Evolutionary conservation across 2,888 invertebrate species (phyloP), one percentile per base, ranked within the genome.

Genomic region (Dynastes maya): DNA sequence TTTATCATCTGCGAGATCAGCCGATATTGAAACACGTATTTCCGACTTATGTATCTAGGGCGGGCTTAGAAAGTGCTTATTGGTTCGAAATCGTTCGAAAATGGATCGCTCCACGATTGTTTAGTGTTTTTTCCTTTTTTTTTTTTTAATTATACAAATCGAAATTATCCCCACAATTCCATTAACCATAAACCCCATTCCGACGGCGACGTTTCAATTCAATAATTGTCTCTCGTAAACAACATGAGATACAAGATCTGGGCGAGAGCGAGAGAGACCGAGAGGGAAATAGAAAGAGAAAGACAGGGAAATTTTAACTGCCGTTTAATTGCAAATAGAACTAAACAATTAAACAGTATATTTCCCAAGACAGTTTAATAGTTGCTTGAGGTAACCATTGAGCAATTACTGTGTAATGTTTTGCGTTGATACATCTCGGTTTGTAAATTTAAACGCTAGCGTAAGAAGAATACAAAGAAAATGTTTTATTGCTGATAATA

Each of bases 281-380:
- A 45, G 11, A 45, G 45, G 11, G 45, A 8, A 2, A 11, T 8
- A 9, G 45, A 45, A 6, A 11, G 13, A 37, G 29, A 37, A 5
- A 64, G 9, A 11, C 6, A 16, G 29, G 32, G 1, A 37, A 9
- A 64, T 64, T 32, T 65, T 16, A 65, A 37, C 32, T 37, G 37
- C 55, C 32, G 3, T 65, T 37, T 16, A 65, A 65, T 65, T 65
- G 40, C n/a, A 16, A 32, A 64, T 40, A 65, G 65, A 37, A 65
- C 32, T 65, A 65, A 65, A 65, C 65, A 65, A 65, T 65, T 65
- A 65, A 65, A 65, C 65, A 65, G 40, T 65, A 65, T 65, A 65
- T 65, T 65, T 40, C 40, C 16, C 65, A 45, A 65, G 65, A 65
- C 65, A 65, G 65, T 37, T 65, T 65, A 65, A 65, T 65, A 65